Evolutionary conservation across 2,113 vertebrate genomes (phyloP).

Genomic region (Motacilla alba): DNA sequence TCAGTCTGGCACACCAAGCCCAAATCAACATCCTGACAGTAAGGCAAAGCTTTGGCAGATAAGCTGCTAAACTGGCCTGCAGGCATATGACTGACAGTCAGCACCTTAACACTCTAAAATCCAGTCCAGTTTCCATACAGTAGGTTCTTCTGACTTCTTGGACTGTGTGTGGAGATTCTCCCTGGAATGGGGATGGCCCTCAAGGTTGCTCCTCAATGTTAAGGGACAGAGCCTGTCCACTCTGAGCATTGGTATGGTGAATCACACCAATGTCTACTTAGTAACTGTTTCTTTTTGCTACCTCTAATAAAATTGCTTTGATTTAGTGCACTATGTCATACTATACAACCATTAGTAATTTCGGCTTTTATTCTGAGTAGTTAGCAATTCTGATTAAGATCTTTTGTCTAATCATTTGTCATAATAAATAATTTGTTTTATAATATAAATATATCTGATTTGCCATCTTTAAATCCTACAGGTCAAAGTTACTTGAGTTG

Average conservation of each 20-base stretch:
- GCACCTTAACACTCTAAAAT: not conserved
- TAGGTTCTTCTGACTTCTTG: not conserved
- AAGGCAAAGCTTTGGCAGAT: not conserved
- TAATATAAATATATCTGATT: not conserved
- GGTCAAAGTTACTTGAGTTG: not conserved
- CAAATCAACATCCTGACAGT: not conserved
- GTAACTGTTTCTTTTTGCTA: not conserved
- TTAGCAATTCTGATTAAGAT: not conserved
- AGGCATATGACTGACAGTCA: not conserved
- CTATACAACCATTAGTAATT: not conserved
- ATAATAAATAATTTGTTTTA: not conserved
- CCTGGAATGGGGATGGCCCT: not conserved
- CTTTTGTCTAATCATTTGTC: not conserved
- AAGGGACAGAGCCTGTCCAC: not conserved
- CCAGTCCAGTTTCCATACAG: not conserved
- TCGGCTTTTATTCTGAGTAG: not conserved
- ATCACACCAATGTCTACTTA: not conserved
- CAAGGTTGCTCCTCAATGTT: not conserved
- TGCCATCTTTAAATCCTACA: not conserved
- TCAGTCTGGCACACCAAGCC: not conserved
- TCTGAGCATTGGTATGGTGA: not conserved
- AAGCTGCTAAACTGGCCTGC: not conserved
- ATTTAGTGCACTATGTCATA: not conserved
- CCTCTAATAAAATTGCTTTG: not conserved
- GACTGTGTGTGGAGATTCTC: not conserved